Evolutionary conservation across 2,797 vertebrate genomes (phyloP).

Genomic region (Rhinogobio ventralis): DNA sequence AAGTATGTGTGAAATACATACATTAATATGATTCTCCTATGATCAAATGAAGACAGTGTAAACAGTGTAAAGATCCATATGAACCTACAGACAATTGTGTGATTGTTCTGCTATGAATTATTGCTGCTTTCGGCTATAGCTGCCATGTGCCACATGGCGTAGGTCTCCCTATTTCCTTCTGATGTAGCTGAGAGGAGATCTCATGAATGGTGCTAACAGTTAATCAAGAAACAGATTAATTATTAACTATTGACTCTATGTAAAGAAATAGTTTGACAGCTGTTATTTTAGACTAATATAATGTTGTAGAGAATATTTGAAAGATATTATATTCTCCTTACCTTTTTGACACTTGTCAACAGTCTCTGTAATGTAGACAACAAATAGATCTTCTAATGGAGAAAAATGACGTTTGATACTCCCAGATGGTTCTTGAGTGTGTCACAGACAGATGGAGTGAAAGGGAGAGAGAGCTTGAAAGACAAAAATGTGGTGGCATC

Average conservation of each 20-base stretch:
- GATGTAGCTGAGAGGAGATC: neutral
- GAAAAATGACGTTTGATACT: neutral
- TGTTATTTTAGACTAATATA: neutral
- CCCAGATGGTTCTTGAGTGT: constrained; percentile 5
- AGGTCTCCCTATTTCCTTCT: constrained; percentile 11
- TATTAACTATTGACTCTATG: neutral
- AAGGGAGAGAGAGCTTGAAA: neutral
- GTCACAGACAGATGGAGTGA: neutral
- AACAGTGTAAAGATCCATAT: neutral
- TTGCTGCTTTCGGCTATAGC: neutral
- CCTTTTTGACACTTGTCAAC: constrained; percentile 12
- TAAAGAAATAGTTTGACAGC: neutral
- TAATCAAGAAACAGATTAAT: constrained; percentile 12
- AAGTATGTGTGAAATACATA: neutral
- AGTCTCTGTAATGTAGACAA: neutral
- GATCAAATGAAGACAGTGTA: neutral
- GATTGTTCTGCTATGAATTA: neutral
- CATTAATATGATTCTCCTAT: neutral
- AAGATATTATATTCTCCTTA: constrained; percentile 19
- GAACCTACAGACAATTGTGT: neutral
- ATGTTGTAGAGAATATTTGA: constrained; percentile 11
- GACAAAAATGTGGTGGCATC: constrained; percentile 6
- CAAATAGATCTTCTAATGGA: neutral
- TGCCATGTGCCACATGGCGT: constrained; percentile 23
- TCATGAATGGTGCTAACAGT: constrained; percentile 10